Conservation (phyloP, 2,797 vertebrate species). For the Enteromius paludinosus region DNA sequence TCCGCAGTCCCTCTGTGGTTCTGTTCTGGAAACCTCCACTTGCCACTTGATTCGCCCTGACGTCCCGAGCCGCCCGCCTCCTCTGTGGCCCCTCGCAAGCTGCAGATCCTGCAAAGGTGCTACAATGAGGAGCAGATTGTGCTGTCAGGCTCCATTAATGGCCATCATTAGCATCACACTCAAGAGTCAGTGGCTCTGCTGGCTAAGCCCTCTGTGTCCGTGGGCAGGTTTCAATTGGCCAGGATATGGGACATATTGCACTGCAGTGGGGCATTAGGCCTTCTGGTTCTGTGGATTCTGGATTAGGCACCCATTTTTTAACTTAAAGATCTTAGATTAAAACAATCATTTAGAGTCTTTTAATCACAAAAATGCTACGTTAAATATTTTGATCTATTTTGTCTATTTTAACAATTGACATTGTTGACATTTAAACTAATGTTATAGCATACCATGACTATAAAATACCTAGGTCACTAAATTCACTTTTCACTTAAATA, state of each 20-base stretch:
- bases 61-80: conserved; percentile 65
- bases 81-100: conserved; percentile 82
- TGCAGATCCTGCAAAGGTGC: conserved; percentile 85
- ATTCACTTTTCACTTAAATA: no score
- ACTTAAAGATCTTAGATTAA: background rate
- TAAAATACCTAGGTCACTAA: background rate
- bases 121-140: conserved; percentile 99
- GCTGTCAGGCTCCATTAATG: conserved; percentile 99
- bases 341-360: background rate
- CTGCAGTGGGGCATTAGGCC: conserved; percentile 24
- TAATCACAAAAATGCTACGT: background rate
- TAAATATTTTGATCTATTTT: background rate
- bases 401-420: background rate
- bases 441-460: background rate
- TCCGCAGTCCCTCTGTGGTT: conserved; percentile 66
- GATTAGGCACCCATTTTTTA: conserved; percentile 20
- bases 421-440: background rate
- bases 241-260: conserved; percentile 42
- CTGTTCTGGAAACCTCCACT: conserved; percentile 62
- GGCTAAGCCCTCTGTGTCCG: conserved; percentile 76
- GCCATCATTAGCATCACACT: conserved; percentile 98
- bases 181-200: conserved; percentile 80
- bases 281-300: conserved; percentile 33
- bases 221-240: conserved; percentile 40
- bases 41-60: conserved; percentile 26